These are phyloP conservation scores for Urocynchramus pylzowi DNA, from an alignment of 2,113 vertebrate genomes.

Conservation along the genomic window DNA sequence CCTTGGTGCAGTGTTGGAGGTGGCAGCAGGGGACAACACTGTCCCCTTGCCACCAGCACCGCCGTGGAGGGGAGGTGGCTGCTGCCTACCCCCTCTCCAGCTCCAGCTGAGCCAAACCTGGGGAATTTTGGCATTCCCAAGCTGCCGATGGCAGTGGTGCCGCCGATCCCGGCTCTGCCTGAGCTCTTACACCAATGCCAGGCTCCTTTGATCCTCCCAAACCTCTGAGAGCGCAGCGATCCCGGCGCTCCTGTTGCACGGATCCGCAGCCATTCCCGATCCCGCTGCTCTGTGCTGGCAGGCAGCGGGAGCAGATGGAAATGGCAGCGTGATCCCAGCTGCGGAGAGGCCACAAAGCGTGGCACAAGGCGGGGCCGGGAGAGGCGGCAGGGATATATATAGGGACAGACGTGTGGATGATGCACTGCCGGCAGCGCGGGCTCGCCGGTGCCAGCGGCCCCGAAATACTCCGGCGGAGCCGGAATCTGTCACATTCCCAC, in stretches of 20 bases:
- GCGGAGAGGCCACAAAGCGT: background rate
- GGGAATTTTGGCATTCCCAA: background rate
- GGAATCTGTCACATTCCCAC: background rate
- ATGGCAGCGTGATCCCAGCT: constrained; percentile 50
- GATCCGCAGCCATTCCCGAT: rapidly evolving
- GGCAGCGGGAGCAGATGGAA: constrained; percentile 43
- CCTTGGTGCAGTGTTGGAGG: rapidly evolving
- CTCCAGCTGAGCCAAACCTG: background rate
- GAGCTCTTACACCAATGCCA: rapidly evolving
- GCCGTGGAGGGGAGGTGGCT: background rate
- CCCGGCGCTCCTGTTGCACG: background rate
- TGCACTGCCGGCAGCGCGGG: background rate
- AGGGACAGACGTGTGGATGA: constrained; percentile 39
- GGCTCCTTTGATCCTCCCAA: rapidly evolving
- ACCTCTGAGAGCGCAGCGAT: rapidly evolving
- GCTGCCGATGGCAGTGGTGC: rapidly evolving
- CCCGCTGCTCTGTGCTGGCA: background rate
- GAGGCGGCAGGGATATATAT: constrained; percentile 26
- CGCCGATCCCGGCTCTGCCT: rapidly evolving
- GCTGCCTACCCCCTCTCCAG: rapidly evolving
- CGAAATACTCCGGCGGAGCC: background rate
- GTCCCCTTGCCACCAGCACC: background rate
- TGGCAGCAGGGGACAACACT: background rate
- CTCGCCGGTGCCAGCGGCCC: background rate
- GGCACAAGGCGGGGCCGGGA: background rate